A percentile compares a stretch with the other conserved stretches of the same genome.
These are phyloP conservation scores for Chymomyza fuscimana DNA, from an alignment of 2,888 invertebrate species.

Conservation along the genomic window DNA sequence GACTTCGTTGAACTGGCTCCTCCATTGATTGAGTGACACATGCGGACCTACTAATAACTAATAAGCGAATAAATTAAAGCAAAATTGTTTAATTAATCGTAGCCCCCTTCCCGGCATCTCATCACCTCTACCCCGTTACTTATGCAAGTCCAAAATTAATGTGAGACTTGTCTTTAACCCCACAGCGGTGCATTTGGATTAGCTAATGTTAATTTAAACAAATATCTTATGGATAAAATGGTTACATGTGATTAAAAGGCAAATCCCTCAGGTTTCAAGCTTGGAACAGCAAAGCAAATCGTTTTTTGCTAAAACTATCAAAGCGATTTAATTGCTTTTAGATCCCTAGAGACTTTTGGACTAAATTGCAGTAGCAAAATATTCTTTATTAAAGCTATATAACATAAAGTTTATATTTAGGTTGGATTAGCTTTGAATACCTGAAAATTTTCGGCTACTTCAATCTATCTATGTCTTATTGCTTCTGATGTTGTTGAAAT, in stretches of 20 bases:
- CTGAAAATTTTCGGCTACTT: too few relatives aligned
- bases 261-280: too few relatives aligned
- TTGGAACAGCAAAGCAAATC: too few relatives aligned
- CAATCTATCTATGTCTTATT: too few relatives aligned
- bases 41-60: not conserved
- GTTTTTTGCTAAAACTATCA: too few relatives aligned
- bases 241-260: not conserved
- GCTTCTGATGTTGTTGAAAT: too few relatives aligned
- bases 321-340: too few relatives aligned
- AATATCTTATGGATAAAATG: not conserved
- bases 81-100: not conserved
- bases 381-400: too few relatives aligned
- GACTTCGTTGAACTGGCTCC: not conserved
- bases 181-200: not conserved
- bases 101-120: not conserved
- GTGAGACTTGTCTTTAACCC: not conserved
- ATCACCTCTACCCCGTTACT: not conserved
- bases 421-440: too few relatives aligned
- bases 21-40: not conserved
- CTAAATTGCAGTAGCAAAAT: too few relatives aligned
- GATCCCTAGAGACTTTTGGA: too few relatives aligned
- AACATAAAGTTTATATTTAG: too few relatives aligned
- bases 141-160: not conserved
- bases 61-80: conserved; percentile 5
- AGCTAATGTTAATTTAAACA: not conserved